These are phyloP conservation scores for Thaumetopoea pityocampa DNA, from an alignment of 1,140 invertebrate species.

Conservation along the genomic window DNA sequence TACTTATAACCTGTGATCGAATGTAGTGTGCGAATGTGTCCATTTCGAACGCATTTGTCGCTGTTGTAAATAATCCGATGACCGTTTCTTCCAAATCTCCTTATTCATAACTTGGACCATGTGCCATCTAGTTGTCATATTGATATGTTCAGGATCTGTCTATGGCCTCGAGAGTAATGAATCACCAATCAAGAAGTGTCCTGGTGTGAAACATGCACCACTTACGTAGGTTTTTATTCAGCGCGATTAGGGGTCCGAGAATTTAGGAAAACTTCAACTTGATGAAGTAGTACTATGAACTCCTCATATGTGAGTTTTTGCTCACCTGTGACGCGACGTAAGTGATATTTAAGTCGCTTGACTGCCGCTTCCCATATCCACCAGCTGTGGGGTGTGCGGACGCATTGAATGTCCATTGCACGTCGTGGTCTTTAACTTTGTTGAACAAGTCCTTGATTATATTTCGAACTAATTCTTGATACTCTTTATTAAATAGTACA, in stretches of 20 bases:
- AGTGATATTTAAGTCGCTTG: constrained; percentile 7
- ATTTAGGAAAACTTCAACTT: constrained; percentile 36
- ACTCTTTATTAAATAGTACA: constrained; percentile 13
- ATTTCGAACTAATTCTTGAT: constrained; percentile 1
- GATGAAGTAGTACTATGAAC: constrained; percentile 19
- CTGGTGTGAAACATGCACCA: constrained; percentile 20
- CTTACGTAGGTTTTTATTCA: constrained; percentile 25
- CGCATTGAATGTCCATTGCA: no score
- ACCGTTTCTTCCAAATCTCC: constrained; percentile 38
- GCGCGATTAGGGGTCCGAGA: constrained; percentile 19
- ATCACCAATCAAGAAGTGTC: constrained; percentile 12
- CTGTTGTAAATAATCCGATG: constrained; percentile 28
- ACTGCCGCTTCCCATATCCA: constrained; percentile 6
- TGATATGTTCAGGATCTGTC: constrained; percentile 5
- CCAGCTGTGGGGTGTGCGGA: constrained; percentile 6
- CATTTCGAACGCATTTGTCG: constrained; percentile 31
- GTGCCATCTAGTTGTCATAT: constrained; percentile 12
- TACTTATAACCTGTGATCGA: no score
- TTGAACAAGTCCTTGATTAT: constrained; percentile 3
- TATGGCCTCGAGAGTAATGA: constrained; percentile 4
- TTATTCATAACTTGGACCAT: constrained; percentile 12
- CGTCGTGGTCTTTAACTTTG: not conserved
- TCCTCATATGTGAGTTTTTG: constrained; percentile 18
- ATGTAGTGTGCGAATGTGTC: constrained; percentile 1
- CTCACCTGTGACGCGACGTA: constrained; percentile 22